Conservation (phyloP, 2,113 vertebrate species). For the Zosterops borbonicus region DNA sequence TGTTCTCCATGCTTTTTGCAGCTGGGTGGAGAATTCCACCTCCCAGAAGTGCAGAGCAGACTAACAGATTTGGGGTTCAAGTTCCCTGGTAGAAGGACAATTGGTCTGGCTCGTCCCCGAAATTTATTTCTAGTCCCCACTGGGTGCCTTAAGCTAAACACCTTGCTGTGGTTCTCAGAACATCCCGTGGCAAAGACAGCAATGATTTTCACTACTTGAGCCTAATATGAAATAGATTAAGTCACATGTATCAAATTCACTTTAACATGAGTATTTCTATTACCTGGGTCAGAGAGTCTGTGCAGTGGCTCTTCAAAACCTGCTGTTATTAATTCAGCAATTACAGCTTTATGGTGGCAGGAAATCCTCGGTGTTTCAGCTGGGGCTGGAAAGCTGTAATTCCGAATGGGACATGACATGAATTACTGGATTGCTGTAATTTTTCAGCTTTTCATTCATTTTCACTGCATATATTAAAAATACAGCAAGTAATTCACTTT, state of each 20-base stretch:
- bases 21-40: neutral
- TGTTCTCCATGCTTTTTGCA: neutral
- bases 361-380: neutral
- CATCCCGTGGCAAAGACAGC: neutral
- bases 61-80: neutral
- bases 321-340: slow-evolving; percentile 47
- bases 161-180: neutral
- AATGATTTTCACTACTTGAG: neutral
- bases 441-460: slow-evolving; percentile 41
- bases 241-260: slow-evolving; percentile 30
- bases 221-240: slow-evolving; percentile 8
- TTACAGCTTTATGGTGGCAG: slow-evolving; percentile 43
- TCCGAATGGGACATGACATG: slow-evolving; percentile 63
- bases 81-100: neutral
- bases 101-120: neutral
- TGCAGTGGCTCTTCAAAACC: slow-evolving; percentile 37
- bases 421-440: slow-evolving; percentile 57
- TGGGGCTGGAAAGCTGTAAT: slow-evolving; percentile 53
- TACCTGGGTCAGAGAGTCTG: slow-evolving; percentile 30
- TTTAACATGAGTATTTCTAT: slow-evolving; percentile 44
- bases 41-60: neutral
- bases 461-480: slow-evolving; percentile 47
- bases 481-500: slow-evolving; percentile 40
- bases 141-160: neutral
- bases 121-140: neutral